Conservation (phyloP, 1,140 invertebrate genomes). For the Spodoptera litura region DNA sequence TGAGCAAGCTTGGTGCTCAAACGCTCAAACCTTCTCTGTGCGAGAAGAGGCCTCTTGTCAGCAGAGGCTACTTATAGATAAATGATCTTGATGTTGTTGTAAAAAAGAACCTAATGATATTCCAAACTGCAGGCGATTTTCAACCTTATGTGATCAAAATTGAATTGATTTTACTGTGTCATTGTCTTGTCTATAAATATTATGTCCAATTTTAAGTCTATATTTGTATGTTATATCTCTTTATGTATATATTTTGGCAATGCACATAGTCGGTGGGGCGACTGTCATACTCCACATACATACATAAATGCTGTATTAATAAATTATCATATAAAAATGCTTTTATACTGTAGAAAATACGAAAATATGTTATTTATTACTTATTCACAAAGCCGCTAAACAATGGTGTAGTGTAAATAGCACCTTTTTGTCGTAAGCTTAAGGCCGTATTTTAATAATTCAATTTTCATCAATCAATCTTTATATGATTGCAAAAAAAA, state of each 20-base stretch:
- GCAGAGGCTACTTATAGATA: too few relatives aligned
- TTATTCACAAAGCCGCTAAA: slow-evolving; percentile 4
- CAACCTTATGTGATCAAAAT: too few relatives aligned
- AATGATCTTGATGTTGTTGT: too few relatives aligned
- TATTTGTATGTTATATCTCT: neutral
- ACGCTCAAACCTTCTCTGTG: too few relatives aligned
- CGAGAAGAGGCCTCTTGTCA: too few relatives aligned
- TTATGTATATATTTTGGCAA: slow-evolving; percentile 35
- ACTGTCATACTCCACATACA: slow-evolving; percentile 40
- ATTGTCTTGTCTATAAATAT: neutral
- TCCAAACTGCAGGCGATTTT: too few relatives aligned
- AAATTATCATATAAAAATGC: slow-evolving; percentile 39
- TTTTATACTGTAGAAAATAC: slow-evolving; percentile 36
- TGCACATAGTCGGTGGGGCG: slow-evolving; percentile 41
- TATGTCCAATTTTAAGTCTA: neutral
- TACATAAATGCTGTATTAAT: slow-evolving; percentile 41
- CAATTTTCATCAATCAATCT: neutral
- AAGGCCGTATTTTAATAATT: neutral
- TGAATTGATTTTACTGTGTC: too few relatives aligned
- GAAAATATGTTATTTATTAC: slow-evolving; percentile 3
- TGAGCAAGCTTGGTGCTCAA: too few relatives aligned
- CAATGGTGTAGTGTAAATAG: neutral
- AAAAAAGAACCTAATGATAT: too few relatives aligned
- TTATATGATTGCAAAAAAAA: neutral
- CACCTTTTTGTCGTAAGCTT: neutral